Evolutionary conservation across 2,888 invertebrate species (phyloP).

Genomic region (Catocala fraxini): DNA sequence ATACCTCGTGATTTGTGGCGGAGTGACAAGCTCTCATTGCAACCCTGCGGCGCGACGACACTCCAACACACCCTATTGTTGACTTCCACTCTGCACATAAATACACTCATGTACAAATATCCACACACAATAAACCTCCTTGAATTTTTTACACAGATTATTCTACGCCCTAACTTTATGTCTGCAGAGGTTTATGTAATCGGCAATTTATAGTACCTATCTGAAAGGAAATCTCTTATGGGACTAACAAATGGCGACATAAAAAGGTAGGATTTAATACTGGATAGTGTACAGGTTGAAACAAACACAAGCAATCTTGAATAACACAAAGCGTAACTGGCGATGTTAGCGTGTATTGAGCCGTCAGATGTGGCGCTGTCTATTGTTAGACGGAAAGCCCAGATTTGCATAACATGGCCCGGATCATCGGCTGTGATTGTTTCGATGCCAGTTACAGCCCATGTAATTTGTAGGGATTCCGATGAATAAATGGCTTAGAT

Average conservation of each 20-base stretch:
- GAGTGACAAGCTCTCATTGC: slow-evolving; percentile 73
- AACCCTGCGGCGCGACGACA: slow-evolving; percentile 57
- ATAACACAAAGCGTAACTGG: slow-evolving; percentile 59
- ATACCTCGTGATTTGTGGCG: slow-evolving; percentile 68
- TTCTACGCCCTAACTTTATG: slow-evolving; percentile 28
- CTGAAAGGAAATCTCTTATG: slow-evolving; percentile 22
- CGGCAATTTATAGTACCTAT: slow-evolving; percentile 35
- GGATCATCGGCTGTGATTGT: slow-evolving; percentile 83
- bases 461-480: slow-evolving; percentile 82
- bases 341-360: slow-evolving; percentile 57
- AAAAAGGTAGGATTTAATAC: slow-evolving; percentile 20
- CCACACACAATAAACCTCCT: slow-evolving; percentile 33
- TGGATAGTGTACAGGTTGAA: slow-evolving; percentile 18
- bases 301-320: slow-evolving; percentile 61
- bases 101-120: slow-evolving; percentile 32
- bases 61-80: slow-evolving; percentile 65
- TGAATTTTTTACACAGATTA: slow-evolving; percentile 27
- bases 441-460: slow-evolving; percentile 78
- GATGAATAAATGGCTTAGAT: slow-evolving; percentile 73
- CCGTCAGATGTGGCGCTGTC: slow-evolving; percentile 70
- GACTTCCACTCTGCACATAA: slow-evolving; percentile 46
- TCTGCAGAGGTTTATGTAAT: slow-evolving; percentile 33
- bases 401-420: slow-evolving; percentile 82
- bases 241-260: slow-evolving; percentile 23
- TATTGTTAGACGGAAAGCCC: slow-evolving; percentile 77